Evolutionary conservation across 2,888 invertebrate genomes (phyloP), one percentile per base, ranked within the genome.

Genomic region (Tinea pellionella): DNA sequence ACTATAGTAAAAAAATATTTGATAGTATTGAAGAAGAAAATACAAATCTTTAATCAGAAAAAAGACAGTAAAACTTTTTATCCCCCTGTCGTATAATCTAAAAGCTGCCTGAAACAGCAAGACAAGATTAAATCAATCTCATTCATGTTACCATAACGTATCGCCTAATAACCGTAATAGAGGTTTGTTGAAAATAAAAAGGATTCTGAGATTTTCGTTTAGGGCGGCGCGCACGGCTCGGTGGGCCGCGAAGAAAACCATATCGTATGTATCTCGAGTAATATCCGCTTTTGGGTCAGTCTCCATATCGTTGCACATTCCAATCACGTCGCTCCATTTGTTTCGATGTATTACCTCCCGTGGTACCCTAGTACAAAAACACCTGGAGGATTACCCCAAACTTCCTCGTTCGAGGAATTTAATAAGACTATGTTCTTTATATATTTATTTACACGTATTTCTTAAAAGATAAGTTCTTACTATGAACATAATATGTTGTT

Each of bases 321-420:
- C 64, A 65, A 66, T 77, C 85, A 83, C 85, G 85, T 78, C 60
- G 73, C 64, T 66, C 77, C 78, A 84, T 86, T 86, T 83, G 84
- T 83, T 79, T 79, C 81, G 76, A 62, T 53, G 53, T 61, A 62
- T 60, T 61, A 61, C 61, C 61, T 62, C 59, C 57, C 41, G 57
- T n/a, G 3, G 24, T 29, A 18, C 29, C 18, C 30, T 32, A n/a
- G 15, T 7, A 15, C n/a, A 42, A 51, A n/a, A 61, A 60, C 60
- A 60, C 62, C 58, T 60, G 60, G 18, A 51, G 51, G 55, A 30
- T 59, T 43, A 18, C 12, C 24, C n/a, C 15, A 7, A 47, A 13
- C 59, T 29, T 15, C 3, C 43, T 56, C 29, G 47, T 30, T 30
- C 11, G 47, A 59, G 24, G 47, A 47, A 47, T 55, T 55, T 55